These are phyloP conservation scores for Podilymbus podiceps DNA, from an alignment of 2,113 vertebrate species.

Conservation along the genomic window DNA sequence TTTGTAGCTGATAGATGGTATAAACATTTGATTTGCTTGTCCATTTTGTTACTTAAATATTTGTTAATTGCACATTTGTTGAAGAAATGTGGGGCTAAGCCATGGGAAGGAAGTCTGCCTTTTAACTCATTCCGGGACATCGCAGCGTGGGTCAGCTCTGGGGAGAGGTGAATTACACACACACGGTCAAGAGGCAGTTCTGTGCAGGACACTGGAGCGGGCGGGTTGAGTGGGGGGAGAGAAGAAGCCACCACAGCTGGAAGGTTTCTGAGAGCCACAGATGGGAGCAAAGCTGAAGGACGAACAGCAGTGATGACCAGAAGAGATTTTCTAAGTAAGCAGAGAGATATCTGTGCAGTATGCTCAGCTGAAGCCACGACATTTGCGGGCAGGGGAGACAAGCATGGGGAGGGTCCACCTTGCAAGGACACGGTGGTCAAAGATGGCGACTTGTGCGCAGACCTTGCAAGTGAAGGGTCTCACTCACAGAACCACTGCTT, in stretches of 20 bases:
- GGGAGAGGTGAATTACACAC: neutral
- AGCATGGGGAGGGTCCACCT: fast-evolving
- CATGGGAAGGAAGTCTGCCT: neutral
- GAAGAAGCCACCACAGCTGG: neutral
- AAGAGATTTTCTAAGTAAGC: neutral
- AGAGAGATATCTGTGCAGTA: neutral
- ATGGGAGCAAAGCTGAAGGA: neutral
- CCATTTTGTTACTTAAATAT: neutral
- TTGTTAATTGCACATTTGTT: neutral
- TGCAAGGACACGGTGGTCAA: neutral
- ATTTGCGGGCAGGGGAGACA: neutral
- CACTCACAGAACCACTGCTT: neutral
- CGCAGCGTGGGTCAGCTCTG: neutral
- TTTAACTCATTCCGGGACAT: neutral
- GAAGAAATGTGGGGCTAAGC: neutral
- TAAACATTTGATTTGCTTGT: neutral
- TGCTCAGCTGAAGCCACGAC: neutral
- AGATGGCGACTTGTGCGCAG: neutral
- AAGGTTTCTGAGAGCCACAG: neutral
- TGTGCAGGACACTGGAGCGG: neutral
- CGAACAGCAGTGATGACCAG: neutral
- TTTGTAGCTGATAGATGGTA: neutral
- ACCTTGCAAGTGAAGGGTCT: neutral
- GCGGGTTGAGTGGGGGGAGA: no score
- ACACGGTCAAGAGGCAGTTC: neutral